Percentiles rank a stretch among this genome's conserved stretches.
Conservation (phyloP, 2,888 invertebrate species). For the Napeogenes sylphis region DNA sequence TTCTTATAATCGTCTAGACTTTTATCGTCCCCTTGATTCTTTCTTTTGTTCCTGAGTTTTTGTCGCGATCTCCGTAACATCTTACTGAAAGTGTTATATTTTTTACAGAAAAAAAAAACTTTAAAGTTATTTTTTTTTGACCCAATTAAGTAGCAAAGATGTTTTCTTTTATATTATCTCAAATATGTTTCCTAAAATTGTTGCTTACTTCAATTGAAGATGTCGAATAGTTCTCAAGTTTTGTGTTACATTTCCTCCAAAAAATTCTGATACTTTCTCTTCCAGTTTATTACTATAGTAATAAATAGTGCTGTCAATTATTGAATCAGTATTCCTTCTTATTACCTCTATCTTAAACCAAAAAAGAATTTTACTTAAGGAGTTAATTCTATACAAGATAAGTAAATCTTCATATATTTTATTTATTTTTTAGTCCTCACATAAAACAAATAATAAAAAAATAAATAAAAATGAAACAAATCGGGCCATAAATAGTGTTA, state of each 20-base stretch:
- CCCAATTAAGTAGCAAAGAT: neutral
- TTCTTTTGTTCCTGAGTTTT: neutral
- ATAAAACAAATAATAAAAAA: no score
- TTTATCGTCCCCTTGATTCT: neutral
- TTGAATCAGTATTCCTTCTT: neutral
- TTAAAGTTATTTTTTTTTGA: neutral
- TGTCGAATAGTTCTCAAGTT: neutral
- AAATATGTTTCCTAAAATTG: neutral
- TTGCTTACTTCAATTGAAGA: neutral
- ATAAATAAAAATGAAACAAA: no score
- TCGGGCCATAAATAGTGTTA: no score
- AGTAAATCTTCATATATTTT: no score
- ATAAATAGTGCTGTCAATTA: neutral
- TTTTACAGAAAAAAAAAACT: neutral
- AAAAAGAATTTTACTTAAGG: neutral
- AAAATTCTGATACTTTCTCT: neutral
- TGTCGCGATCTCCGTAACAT: neutral
- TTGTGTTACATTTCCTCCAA: neutral
- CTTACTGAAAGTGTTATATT: neutral
- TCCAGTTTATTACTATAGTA: neutral
- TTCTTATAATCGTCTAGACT: conserved; percentile 18
- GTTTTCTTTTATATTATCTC: neutral
- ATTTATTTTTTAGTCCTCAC: no score
- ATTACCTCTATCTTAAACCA: neutral
- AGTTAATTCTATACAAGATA: neutral